These are phyloP conservation scores for Callinectes sapidus DNA, from an alignment of 2,888 invertebrate genomes.

Conservation along the genomic window DNA sequence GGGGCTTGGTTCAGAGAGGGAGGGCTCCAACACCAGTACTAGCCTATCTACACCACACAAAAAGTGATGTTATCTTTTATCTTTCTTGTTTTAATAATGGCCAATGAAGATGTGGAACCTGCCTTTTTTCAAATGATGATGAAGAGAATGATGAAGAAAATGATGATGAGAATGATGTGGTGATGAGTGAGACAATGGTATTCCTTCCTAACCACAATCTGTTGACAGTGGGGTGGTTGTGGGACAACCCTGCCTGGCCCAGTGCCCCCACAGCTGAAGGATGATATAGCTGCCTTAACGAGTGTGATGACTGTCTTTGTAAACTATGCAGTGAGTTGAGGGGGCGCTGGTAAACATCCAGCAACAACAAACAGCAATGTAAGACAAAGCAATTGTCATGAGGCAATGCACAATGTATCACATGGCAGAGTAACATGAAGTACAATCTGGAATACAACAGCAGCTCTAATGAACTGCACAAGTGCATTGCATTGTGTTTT, in stretches of 20 bases:
- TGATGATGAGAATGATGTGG: background rate
- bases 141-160: too few species aligned
- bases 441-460: slow-evolving; percentile 20
- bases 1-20: background rate
- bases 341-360: background rate
- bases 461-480: slow-evolving; percentile 15
- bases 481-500: slow-evolving; percentile 42
- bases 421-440: slow-evolving; percentile 13
- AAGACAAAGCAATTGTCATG: slow-evolving; percentile 2
- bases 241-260: background rate
- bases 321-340: slow-evolving; percentile 18
- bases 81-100: background rate
- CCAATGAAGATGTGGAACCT: background rate
- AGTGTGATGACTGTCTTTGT: slow-evolving; percentile 41
- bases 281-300: slow-evolving; percentile 56
- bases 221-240: background rate
- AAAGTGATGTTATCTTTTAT: background rate
- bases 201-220: background rate
- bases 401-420: background rate
- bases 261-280: slow-evolving; percentile 26
- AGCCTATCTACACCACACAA: background rate
- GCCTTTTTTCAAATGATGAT: background rate
- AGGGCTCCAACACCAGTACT: background rate
- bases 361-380: slow-evolving; percentile 14
- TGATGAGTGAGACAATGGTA: background rate